Evolutionary conservation across 2,113 vertebrate species (phyloP), one percentile per base, ranked within the genome.

Genomic region (Paedocypris sp.): DNA sequence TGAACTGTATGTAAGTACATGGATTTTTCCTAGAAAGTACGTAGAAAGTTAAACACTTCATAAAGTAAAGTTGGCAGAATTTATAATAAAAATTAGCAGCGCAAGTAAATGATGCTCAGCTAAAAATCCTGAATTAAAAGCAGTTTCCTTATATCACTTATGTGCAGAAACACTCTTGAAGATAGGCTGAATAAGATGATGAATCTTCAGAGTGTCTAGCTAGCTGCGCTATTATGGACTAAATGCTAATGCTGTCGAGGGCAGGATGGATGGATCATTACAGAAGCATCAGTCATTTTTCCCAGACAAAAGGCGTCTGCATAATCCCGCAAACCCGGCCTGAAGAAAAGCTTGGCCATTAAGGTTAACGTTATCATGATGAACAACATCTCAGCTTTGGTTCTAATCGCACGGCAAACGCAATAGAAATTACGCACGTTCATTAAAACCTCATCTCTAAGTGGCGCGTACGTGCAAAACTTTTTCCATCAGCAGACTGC

Each of bases 221-320:
- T 58, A 32, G 39, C 54, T 43, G 54, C 16, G 8, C 54, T 58
- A 43, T 58, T 58, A 58, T 31, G 54, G 54, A 18, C 39, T 58
- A 58, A 58, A 58, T 58, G 54, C 54, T 58, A 58, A 58, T 58
- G 54, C 39, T 11, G 38, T 58, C 39, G 43, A 39, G 10, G 12
- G 26, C 54, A 58, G 54, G 38, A 58, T 58, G 54, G 54, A 58
- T 58, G 32, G 54, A 58, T 58, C 39, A 22, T 58, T 58, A 42
- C 6, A 31, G 54, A 58, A 58, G 15, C 39, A 58, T 58, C 54
- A 19, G 54, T 58, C 54, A 58, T 58, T 43, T 58, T 58, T 58
- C 54, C 22, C 25, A 57, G 53, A 57, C 25, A 54, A 35, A 28
- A 39, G 35, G 9, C 20, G 26, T 57, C 25, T 31, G 39, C 38